Percentiles rank a stretch among this genome's conserved stretches.
These are phyloP conservation scores for Drosophila neoperkinsi DNA, from an alignment of 2,888 invertebrate species.

Conservation along the genomic window DNA sequence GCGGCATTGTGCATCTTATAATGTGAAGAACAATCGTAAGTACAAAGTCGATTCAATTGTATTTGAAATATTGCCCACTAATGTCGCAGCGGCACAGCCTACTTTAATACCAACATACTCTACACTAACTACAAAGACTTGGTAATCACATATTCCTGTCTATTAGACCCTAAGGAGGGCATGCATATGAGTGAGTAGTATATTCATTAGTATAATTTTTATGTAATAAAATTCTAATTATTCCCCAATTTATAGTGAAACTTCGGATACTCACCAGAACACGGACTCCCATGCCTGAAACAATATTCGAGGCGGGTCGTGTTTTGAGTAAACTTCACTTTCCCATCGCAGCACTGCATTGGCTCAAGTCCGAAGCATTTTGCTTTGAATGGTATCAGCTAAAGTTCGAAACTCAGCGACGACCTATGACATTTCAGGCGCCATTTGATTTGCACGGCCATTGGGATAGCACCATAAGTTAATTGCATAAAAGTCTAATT, in stretches of 20 bases:
- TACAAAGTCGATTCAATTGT: not conserved
- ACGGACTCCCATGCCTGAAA: slow-evolving; percentile 16
- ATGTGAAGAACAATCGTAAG: slow-evolving; percentile 52
- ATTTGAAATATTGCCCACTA: not conserved
- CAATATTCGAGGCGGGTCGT: not conserved
- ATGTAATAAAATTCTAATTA: not conserved
- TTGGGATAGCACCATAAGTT: slow-evolving; percentile 24
- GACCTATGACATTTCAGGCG: slow-evolving; percentile 30
- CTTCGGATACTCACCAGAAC: slow-evolving; percentile 57
- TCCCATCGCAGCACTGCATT: slow-evolving; percentile 2
- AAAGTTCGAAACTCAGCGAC: slow-evolving; percentile 20
- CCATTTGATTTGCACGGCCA: slow-evolving; percentile 36
- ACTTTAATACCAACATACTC: slow-evolving; percentile 46
- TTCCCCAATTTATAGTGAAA: slow-evolving; percentile 34
- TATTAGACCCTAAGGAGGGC: not conserved
- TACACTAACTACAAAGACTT: slow-evolving; percentile 34
- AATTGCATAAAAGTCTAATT: slow-evolving; percentile 65
- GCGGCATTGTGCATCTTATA: slow-evolving; percentile 51
- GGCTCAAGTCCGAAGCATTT: slow-evolving; percentile 40
- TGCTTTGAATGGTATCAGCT: slow-evolving; percentile 70
- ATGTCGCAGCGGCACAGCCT: slow-evolving; percentile 12
- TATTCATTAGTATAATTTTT: not conserved
- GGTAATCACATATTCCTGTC: slow-evolving; percentile 52
- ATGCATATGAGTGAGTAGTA: slow-evolving; percentile 22
- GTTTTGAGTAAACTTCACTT: slow-evolving; percentile 1